These are phyloP conservation scores for Salarias fasciatus DNA, from an alignment of 2,797 vertebrate species.

Conservation along the genomic window DNA sequence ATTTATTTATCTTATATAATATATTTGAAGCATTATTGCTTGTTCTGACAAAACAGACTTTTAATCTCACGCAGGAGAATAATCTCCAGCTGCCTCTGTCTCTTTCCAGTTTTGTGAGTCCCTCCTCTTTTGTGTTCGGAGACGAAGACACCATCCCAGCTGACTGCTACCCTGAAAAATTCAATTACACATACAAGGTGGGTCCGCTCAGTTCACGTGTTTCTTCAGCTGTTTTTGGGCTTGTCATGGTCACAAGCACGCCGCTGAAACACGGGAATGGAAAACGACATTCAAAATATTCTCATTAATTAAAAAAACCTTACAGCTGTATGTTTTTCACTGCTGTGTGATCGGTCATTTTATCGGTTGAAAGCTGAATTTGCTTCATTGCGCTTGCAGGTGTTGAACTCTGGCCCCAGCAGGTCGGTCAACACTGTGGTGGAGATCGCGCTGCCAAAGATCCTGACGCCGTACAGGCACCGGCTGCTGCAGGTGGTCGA, in stretches of 20 bases:
- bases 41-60: too few species aligned
- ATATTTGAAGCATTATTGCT: background rate
- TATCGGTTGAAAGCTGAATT: background rate
- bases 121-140: constrained; percentile 88
- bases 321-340: too few species aligned
- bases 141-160: constrained; percentile 75
- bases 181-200: constrained; percentile 95
- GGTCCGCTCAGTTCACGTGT: background rate
- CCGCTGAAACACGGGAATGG: too few species aligned
- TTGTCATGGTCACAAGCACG: too few species aligned
- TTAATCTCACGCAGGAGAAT: background rate
- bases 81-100: background rate
- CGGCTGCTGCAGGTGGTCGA: constrained; percentile 86
- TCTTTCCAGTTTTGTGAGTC: constrained; percentile 82
- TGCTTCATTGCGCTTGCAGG: constrained; percentile 71
- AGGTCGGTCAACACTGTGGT: constrained; percentile 85
- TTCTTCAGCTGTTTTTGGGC: too few species aligned
- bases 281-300: too few species aligned
- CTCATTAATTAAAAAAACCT: too few species aligned
- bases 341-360: background rate
- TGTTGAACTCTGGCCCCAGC: constrained; percentile 91
- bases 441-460: constrained; percentile 88
- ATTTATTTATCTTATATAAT: background rate
- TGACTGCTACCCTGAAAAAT: constrained; percentile 86
- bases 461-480: constrained; percentile 81